phyloP scores from a whole-genome alignment of 2,113 vertebrate species.

The Onychostoma macrolepis region DNA sequence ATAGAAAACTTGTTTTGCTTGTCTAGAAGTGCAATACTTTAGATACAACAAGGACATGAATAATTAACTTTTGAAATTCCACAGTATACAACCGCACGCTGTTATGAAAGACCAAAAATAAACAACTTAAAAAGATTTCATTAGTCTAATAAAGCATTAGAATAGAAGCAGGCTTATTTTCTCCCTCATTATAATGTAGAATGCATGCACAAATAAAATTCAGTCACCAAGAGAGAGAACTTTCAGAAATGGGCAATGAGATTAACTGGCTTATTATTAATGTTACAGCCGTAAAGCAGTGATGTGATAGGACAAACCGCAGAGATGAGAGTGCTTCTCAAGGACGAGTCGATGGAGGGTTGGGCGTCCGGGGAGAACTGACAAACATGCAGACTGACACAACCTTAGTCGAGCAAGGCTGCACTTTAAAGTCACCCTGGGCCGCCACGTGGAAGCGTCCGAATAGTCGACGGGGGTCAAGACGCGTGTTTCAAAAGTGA shows the following conservation, averaged over 20 bases:
- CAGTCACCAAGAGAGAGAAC: neutral
- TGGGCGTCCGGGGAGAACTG: conserved; percentile 23
- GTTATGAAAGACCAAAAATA: conserved; percentile 46
- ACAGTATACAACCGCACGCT: conserved; percentile 41
- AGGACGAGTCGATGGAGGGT: conserved; percentile 19
- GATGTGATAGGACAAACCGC: conserved; percentile 21
- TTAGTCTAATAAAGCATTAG: conserved; percentile 27
- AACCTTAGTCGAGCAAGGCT: conserved; percentile 18
- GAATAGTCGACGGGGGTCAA: conserved; percentile 19
- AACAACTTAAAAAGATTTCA: conserved; percentile 44
- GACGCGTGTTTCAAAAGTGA: conserved; percentile 15
- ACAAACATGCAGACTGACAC: conserved; percentile 27
- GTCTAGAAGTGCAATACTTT: conserved; percentile 44
- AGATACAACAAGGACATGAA: conserved; percentile 45
- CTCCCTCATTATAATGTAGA: conserved; percentile 21
- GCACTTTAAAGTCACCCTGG: conserved; percentile 46
- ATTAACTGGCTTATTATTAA: conserved; percentile 36
- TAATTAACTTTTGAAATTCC: conserved; percentile 46
- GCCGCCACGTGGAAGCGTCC: conserved; percentile 6
- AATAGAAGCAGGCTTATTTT: conserved; percentile 12
- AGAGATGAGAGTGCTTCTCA: conserved; percentile 34
- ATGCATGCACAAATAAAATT: conserved; percentile 12
- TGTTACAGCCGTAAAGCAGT: conserved; percentile 33
- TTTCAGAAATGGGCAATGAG: conserved; percentile 4
- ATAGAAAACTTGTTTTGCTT: neutral